Percentiles rank a stretch among this genome's conserved stretches.
phyloP scores from a whole-genome alignment of 1,140 invertebrate genomes.

The Drosophila mauritiana region DNA sequence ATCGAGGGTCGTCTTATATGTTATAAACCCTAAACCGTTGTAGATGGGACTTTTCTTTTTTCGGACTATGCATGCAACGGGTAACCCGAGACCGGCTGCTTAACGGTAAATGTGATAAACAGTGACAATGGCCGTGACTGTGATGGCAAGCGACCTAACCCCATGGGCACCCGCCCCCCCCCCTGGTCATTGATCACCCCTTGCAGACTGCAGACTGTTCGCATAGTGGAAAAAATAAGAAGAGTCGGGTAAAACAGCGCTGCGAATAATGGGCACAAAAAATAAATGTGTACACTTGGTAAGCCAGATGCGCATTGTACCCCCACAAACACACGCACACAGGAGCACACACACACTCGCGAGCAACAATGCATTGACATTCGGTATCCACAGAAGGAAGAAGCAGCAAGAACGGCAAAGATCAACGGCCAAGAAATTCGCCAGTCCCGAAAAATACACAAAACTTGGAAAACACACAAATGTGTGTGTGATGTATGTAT shows the following conservation, averaged over 20 bases:
- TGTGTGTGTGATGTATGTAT: background rate
- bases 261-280: conserved; percentile 10
- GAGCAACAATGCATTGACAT: conserved; percentile 63
- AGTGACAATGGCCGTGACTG: conserved; percentile 32
- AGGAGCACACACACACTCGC: background rate
- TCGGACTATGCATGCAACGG: conserved; percentile 16
- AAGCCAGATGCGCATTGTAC: conserved; percentile 50
- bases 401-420: conserved; percentile 31
- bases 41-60: conserved; percentile 15
- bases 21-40: conserved; percentile 17
- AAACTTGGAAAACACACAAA: conserved; percentile 19
- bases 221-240: conserved; percentile 11
- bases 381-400: conserved; percentile 25
- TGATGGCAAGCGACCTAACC: conserved; percentile 6
- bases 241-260: background rate
- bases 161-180: background rate
- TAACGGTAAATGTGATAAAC: conserved; percentile 46
- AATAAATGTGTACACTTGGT: conserved; percentile 32
- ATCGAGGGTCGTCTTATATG: conserved; percentile 29
- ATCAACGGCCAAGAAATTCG: conserved; percentile 50
- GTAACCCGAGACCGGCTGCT: conserved; percentile 37
- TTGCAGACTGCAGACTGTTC: background rate
- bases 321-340: conserved; percentile 6
- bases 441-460: conserved; percentile 42
- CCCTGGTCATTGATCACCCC: background rate